Percentiles rank a stretch among this genome's conserved stretches.
These are phyloP conservation scores for Urophycis tenuis DNA, from an alignment of 2,797 vertebrate genomes.

Conservation along the genomic window DNA sequence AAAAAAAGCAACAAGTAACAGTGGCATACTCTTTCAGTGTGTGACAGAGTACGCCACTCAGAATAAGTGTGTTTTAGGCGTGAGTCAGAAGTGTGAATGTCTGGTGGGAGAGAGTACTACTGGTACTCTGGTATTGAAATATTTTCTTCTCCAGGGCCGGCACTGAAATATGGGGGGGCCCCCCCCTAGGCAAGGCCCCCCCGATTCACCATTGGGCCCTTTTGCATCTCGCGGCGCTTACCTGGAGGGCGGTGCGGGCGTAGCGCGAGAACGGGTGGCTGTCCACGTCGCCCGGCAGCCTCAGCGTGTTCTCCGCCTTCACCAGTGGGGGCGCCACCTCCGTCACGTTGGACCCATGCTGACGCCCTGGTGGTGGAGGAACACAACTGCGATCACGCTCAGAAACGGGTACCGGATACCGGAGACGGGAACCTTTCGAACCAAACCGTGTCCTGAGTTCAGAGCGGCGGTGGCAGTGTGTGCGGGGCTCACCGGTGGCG, in stretches of 20 bases:
- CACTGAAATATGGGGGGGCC: background rate
- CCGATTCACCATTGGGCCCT: no score
- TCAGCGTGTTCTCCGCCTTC: conserved; percentile 69
- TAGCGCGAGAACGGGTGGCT: conserved; percentile 84
- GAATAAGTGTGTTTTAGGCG: no score
- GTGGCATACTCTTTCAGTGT: no score
- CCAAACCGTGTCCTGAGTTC: background rate
- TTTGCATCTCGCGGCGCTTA: conserved; percentile 33
- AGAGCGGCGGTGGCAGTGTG: background rate
- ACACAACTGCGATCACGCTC: background rate
- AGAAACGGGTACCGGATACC: background rate
- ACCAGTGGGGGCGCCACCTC: conserved; percentile 80
- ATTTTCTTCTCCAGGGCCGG: background rate
- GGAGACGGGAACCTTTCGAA: background rate
- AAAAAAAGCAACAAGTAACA: no score
- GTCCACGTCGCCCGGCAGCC: conserved; percentile 79
- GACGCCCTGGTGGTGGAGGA: conserved; percentile 57
- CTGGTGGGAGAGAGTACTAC: no score
- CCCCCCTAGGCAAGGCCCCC: background rate
- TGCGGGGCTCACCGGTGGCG: conserved; percentile 71
- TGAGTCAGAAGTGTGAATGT: no score
- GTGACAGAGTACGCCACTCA: no score
- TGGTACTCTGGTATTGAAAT: no score
- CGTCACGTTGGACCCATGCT: conserved; percentile 62
- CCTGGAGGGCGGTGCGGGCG: conserved; percentile 77